Evolutionary conservation across 2,797 vertebrate genomes (phyloP), one percentile per base, ranked within the genome.

Genomic region (Somateria mollissima): DNA sequence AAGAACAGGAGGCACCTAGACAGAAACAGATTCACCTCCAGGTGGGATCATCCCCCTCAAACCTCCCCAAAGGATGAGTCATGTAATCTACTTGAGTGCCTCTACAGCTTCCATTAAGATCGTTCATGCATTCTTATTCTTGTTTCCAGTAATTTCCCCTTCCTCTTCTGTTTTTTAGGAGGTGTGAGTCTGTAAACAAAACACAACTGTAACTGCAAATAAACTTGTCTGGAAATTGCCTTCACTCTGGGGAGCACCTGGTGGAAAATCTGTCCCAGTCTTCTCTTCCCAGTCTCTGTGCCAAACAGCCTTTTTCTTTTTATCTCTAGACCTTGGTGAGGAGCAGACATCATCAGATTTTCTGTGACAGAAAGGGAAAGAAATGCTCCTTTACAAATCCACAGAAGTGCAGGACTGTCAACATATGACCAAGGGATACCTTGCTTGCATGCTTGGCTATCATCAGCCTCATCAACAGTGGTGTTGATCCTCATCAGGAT

Each of bases 41-140:
- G 0, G 0, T 5, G 13, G 32, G 1, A 41, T 45, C 3, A 12
- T 53, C 37, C 28, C 45, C 62, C 51, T 89, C 71, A 66, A 16
- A 76, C 19, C 3, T 64, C 25, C 11, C 51, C 39, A 32, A 47
- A 62, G 24, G 5, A 66, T 30, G 18, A 32, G 5, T 69, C 43
- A 72, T 0, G 0, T 5, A 71, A 8, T 28, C 34, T 32, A 25
- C 32, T 75, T 12, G 41, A 47, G 11, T 11, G 57, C 4, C 21
- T 47, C 53, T 75, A 17, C 6, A 57, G 24, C 24, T 36, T 64
- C 65, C 6, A 8, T 6, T 60, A 36, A 70, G 45, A 58, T 20
- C 66, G 10, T 36, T 66, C 45, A 65, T 17, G 9, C 18, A 22
- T 37, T n/a, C 8, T 69, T 76, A 22, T n/a, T 51, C 12, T 41